These are phyloP conservation scores for Himalopsyche kuldschensis DNA, from an alignment of 2,888 invertebrate species.

Conservation along the genomic window DNA sequence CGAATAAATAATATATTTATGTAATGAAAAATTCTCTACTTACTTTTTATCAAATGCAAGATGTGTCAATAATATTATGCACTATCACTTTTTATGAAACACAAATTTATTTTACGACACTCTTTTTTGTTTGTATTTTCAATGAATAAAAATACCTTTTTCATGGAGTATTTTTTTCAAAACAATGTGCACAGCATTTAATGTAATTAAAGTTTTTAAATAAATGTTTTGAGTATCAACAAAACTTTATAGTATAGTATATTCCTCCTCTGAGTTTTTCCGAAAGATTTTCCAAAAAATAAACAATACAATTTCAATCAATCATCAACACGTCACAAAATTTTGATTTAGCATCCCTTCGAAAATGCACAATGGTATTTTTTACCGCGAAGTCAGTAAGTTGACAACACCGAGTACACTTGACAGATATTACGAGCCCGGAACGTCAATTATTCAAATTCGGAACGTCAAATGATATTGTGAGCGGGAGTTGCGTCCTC, in stretches of 20 bases:
- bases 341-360: background rate
- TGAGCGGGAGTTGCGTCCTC: slow-evolving; percentile 6
- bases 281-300: background rate
- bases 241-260: background rate
- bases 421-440: slow-evolving; percentile 19
- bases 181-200: background rate
- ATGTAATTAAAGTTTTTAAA: too few relatives aligned
- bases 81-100: background rate
- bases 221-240: background rate
- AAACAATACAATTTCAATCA: background rate
- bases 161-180: too few relatives aligned
- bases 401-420: background rate
- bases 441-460: slow-evolving; percentile 7
- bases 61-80: background rate
- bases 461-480: background rate
- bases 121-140: background rate
- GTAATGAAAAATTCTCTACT: background rate
- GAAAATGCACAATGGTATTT: background rate
- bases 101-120: background rate
- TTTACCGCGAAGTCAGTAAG: background rate
- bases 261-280: background rate
- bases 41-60: background rate
- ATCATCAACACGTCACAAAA: background rate
- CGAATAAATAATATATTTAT: background rate
- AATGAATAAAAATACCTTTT: background rate